phyloP scores from a whole-genome alignment of 1,140 invertebrate genomes.

The Drepana arcuata region DNA sequence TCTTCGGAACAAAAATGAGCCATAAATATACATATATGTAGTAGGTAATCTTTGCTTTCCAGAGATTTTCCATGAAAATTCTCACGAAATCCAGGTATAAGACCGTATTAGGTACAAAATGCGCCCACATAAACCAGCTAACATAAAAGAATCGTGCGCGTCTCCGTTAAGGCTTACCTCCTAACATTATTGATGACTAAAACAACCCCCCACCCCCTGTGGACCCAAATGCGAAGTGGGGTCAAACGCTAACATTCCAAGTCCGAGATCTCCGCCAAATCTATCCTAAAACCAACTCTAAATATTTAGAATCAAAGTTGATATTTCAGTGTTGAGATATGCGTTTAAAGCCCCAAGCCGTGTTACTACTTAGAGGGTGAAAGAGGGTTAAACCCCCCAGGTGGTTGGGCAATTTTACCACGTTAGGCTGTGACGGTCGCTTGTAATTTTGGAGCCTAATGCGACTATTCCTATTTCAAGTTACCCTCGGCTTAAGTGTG shows the following conservation, averaged over 20 bases:
- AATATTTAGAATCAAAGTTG: conserved; percentile 6
- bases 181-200: conserved; percentile 68
- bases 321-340: conserved; percentile 3
- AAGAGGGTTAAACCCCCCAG: conserved; percentile 48
- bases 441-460: conserved; percentile 68
- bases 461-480: conserved; percentile 68
- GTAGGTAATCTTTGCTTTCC: too few species aligned
- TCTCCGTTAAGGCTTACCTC: conserved; percentile 53
- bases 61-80: too few species aligned
- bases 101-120: too few species aligned
- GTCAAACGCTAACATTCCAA: conserved; percentile 52
- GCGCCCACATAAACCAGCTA: conserved; percentile 10
- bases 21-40: too few species aligned
- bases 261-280: conserved; percentile 20
- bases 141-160: conserved; percentile 34
- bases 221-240: conserved; percentile 59
- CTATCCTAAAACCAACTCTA: conserved; percentile 18
- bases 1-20: too few species aligned
- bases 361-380: conserved; percentile 21
- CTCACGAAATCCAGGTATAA: too few species aligned
- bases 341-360: conserved; percentile 17
- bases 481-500: conserved; percentile 52
- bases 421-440: conserved; percentile 66
- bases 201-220: conserved; percentile 34
- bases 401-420: conserved; percentile 63